Percentiles rank a stretch among this genome's conserved stretches.
Conservation (phyloP, 2,888 invertebrate genomes). For the Cyclophora albipunctata region DNA sequence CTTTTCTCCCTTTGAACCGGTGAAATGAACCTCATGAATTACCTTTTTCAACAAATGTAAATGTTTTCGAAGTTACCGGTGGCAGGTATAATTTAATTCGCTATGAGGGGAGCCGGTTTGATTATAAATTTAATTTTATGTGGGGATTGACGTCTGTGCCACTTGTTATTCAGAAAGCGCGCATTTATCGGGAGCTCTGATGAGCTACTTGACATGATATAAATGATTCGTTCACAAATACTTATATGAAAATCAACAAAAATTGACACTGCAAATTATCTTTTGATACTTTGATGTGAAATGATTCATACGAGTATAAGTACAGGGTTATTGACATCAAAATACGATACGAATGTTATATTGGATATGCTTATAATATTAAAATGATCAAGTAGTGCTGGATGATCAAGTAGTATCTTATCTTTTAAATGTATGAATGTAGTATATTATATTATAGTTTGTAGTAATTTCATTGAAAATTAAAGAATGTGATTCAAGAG, state of each 20-base stretch:
- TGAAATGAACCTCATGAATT: slow-evolving; percentile 45
- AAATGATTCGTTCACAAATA: slow-evolving; percentile 27
- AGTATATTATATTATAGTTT: too few species aligned
- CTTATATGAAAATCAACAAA: slow-evolving; percentile 14
- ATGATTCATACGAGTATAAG: not conserved
- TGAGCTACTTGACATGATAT: slow-evolving; percentile 42
- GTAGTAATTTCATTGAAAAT: too few species aligned
- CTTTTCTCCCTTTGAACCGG: slow-evolving; percentile 30
- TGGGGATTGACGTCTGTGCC: slow-evolving; percentile 51
- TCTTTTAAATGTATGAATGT: too few species aligned
- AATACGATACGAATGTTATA: too few species aligned
- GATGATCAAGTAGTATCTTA: too few species aligned
- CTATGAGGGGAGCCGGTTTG: slow-evolving; percentile 58
- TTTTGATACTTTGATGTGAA: not conserved
- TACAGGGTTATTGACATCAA: too few species aligned
- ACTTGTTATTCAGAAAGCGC: slow-evolving; percentile 59
- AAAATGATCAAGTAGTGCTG: too few species aligned
- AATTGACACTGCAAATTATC: slow-evolving; percentile 1
- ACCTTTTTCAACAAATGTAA: slow-evolving; percentile 52
- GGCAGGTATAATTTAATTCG: slow-evolving; percentile 68
- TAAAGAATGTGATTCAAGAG: too few species aligned
- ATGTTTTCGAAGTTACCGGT: slow-evolving; percentile 60
- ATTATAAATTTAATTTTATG: slow-evolving; percentile 72
- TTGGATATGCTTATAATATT: too few species aligned
- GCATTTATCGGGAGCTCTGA: slow-evolving; percentile 55